Percentiles rank a stretch among this genome's conserved stretches.
Evolutionary conservation across 1,140 invertebrate genomes (phyloP).

Genomic region (Chironomus striatipennis): DNA sequence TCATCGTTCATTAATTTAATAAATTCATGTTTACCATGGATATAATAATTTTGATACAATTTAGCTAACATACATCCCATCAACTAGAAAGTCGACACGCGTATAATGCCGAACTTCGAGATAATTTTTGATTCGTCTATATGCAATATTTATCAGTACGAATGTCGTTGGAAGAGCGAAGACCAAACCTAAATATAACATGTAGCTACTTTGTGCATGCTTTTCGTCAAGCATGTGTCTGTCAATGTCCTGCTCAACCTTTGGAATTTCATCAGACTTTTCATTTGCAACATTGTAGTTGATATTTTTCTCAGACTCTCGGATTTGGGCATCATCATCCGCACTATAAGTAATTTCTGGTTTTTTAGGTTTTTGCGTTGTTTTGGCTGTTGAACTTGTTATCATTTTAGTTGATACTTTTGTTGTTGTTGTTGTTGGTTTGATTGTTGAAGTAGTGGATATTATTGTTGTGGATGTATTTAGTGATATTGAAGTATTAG

Average conservation of each 20-base stretch:
- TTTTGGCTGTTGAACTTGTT: constrained; percentile 30
- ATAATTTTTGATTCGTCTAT: constrained; percentile 48
- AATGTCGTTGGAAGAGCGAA: constrained; percentile 44
- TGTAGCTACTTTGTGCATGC: constrained; percentile 46
- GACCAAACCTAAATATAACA: constrained; percentile 38
- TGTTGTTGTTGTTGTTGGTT: constrained; percentile 18
- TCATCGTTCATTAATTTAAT: too few relatives aligned
- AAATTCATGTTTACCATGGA: too few relatives aligned
- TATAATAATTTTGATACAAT: neutral
- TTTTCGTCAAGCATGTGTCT: constrained; percentile 30
- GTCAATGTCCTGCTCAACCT: constrained; percentile 30
- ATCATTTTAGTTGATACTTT: constrained; percentile 23
- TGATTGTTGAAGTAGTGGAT: neutral
- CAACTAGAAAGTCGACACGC: constrained; percentile 56
- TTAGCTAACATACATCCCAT: constrained; percentile 48
- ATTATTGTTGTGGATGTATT: neutral
- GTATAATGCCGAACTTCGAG: constrained; percentile 54
- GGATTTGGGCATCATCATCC: constrained; percentile 27
- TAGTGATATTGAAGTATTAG: neutral
- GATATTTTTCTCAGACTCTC: neutral
- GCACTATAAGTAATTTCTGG: constrained; percentile 30
- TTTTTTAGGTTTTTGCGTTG: constrained; percentile 32
- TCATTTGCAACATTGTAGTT: constrained; percentile 18
- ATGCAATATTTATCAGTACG: constrained; percentile 43
- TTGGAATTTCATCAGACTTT: neutral